Evolutionary conservation across 92 coral and sea anemone species (phyloP).

Genomic region (Porites rus): DNA sequence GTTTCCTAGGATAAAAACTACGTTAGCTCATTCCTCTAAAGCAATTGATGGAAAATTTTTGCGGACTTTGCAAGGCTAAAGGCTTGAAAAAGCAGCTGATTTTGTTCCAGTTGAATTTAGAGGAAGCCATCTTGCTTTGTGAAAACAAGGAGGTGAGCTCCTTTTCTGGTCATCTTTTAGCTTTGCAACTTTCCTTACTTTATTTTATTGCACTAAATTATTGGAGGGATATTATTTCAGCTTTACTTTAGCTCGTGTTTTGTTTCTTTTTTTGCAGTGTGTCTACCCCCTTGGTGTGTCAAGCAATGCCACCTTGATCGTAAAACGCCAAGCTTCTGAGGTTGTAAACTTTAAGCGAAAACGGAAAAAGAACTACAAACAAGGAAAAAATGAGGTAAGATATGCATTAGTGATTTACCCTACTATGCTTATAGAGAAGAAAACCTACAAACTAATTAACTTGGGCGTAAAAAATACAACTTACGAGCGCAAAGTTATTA

Average conservation of each 20-base stretch:
- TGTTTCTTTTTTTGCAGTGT: slow-evolving; percentile 68
- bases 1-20: neutral
- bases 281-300: slow-evolving; percentile 75
- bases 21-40: neutral
- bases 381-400: slow-evolving; percentile 39
- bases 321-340: slow-evolving; percentile 67
- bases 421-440: neutral
- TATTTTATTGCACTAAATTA: neutral
- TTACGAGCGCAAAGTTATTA: no score
- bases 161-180: neutral
- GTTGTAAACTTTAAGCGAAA: slow-evolving; percentile 53
- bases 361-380: slow-evolving; percentile 53
- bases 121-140: slow-evolving; percentile 91
- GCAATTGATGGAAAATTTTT: slow-evolving; percentile 66
- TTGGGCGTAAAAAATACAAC: neutral
- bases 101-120: slow-evolving; percentile 78
- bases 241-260: neutral
- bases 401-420: neutral
- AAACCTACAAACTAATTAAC: neutral
- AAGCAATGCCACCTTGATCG: slow-evolving; percentile 39
- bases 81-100: slow-evolving; percentile 79
- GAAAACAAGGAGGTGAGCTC: slow-evolving; percentile 83
- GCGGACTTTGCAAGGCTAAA: slow-evolving; percentile 76
- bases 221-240: neutral
- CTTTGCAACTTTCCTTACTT: neutral